These are phyloP conservation scores for Glandiceps talaboti DNA, from an alignment of 53 echinoderm and acorn worm species.

Conservation along the genomic window DNA sequence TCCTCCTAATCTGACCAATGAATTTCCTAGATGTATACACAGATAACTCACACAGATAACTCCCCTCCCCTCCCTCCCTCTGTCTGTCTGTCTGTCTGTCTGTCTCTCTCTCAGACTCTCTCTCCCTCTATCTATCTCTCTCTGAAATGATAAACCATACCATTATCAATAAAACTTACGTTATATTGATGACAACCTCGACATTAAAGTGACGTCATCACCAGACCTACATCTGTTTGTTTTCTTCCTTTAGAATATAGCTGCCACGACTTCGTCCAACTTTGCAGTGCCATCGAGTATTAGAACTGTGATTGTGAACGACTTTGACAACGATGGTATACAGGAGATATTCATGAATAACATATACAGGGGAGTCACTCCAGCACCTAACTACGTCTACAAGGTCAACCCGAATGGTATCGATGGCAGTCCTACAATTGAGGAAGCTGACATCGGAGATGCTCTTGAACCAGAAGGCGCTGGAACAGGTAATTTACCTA, in stretches of 20 bases:
- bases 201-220: too few species aligned
- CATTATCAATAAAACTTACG: too few species aligned
- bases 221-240: too few species aligned
- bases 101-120: too few species aligned
- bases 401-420: slow-evolving; percentile 13
- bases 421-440: not conserved
- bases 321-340: slow-evolving; percentile 33
- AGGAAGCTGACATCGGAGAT: slow-evolving; percentile 7
- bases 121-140: too few species aligned
- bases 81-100: too few species aligned
- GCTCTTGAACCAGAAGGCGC: slow-evolving; percentile 15
- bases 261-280: not conserved
- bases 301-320: slow-evolving; percentile 23
- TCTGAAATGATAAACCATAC: too few species aligned
- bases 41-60: too few species aligned
- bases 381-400: slow-evolving; percentile 21
- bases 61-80: too few species aligned
- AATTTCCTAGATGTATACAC: too few species aligned
- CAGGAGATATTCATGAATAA: slow-evolving; percentile 38
- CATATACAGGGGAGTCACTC: slow-evolving; percentile 13
- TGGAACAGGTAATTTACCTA: slow-evolving; percentile 36
- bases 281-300: slow-evolving; percentile 7
- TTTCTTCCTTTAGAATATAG: not conserved
- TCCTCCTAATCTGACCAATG: too few species aligned
- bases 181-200: too few species aligned